Evolutionary conservation across 2,888 invertebrate genomes (phyloP).

Genomic region (Conistra vaccinii): DNA sequence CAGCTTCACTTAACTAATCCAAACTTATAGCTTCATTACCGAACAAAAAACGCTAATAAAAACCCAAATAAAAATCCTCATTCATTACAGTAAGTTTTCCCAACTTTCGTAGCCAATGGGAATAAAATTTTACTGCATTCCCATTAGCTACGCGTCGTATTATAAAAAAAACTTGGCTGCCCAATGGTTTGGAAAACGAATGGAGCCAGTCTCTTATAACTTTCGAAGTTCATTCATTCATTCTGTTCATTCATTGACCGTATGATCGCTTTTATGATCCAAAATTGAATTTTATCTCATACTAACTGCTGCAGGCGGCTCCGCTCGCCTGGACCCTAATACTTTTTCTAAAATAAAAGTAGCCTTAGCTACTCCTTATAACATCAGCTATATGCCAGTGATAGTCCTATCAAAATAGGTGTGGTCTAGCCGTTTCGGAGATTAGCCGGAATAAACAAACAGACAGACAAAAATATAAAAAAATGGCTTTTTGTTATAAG

Average conservation of each 20-base stretch:
- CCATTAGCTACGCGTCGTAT: constrained; percentile 29
- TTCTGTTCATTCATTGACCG: constrained; percentile 35
- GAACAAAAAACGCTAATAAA: constrained; percentile 1
- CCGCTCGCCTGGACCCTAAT: no score
- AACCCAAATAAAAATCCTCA: constrained; percentile 27
- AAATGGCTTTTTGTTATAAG: no score
- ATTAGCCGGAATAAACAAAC: no score
- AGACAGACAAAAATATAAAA: no score
- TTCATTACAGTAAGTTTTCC: constrained; percentile 36
- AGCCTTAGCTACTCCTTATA: no score
- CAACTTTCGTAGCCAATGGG: constrained; percentile 32
- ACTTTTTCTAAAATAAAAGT: no score
- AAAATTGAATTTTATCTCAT: constrained; percentile 12
- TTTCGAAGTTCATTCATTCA: constrained; percentile 29
- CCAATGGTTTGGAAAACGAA: constrained; percentile 43
- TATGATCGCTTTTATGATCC: constrained; percentile 25
- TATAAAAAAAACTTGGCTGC: constrained; percentile 41
- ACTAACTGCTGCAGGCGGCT: no score
- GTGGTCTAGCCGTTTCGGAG: no score
- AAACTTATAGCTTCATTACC: constrained; percentile 13
- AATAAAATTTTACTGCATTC: constrained; percentile 51
- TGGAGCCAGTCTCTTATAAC: constrained; percentile 22
- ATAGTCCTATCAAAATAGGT: no score
- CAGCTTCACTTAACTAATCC: neutral
- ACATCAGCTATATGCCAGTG: no score